These are phyloP conservation scores for Diadema setosum DNA, from an alignment of 35 echinoderm and acorn worm genomes.

Conservation along the genomic window DNA sequence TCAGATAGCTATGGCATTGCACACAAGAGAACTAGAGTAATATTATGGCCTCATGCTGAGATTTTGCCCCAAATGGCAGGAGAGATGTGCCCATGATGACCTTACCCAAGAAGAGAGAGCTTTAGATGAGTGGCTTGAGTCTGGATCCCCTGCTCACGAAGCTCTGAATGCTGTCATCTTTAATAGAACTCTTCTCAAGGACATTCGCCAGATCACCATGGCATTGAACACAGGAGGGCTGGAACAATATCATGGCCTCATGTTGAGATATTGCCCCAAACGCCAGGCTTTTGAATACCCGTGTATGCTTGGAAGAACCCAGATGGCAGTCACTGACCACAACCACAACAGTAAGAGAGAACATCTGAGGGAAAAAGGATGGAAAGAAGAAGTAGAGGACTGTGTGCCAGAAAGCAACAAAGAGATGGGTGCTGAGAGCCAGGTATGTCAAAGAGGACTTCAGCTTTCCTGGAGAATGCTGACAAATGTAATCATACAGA, in stretches of 20 bases:
- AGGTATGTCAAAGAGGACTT: neutral
- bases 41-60: neutral
- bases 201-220: neutral
- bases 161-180: neutral
- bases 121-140: neutral
- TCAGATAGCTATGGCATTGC: neutral
- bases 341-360: neutral
- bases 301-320: neutral
- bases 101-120: neutral
- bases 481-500: neutral
- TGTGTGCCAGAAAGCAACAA: neutral
- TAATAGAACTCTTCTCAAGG: neutral
- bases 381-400: neutral
- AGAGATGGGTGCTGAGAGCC: neutral
- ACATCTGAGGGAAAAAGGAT: neutral
- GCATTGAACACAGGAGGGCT: neutral
- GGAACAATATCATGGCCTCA: neutral
- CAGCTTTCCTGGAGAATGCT: neutral
- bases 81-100: neutral
- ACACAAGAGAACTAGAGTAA: neutral
- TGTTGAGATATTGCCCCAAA: neutral
- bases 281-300: neutral
- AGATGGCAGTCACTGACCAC: neutral
- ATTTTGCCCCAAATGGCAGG: neutral
- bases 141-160: constrained; percentile 17